Evolutionary conservation across 1,140 invertebrate species (phyloP).

Genomic region (Drosophila mayri): DNA sequence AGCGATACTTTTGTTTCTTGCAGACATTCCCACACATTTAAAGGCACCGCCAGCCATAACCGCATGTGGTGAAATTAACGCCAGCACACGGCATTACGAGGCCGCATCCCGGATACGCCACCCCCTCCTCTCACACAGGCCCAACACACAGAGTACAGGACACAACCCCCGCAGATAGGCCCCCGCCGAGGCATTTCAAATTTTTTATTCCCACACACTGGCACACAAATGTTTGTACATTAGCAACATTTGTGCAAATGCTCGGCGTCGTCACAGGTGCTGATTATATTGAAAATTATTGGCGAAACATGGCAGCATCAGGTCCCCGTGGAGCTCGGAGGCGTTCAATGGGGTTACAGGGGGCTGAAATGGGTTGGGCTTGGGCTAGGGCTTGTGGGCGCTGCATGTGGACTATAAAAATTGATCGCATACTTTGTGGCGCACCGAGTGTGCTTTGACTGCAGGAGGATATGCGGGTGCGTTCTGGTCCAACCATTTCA

Average conservation of each 20-base stretch:
- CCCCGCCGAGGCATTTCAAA: constrained; percentile 46
- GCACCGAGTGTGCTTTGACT: constrained; percentile 50
- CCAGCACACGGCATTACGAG: constrained; percentile 55
- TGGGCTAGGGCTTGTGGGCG: neutral
- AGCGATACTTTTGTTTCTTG: neutral
- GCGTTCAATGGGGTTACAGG: constrained; percentile 2
- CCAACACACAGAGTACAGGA: neutral
- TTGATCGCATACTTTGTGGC: constrained; percentile 77
- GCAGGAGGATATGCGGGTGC: constrained; percentile 5
- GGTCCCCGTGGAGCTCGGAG: constrained; percentile 20
- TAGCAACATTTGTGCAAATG: constrained; percentile 75
- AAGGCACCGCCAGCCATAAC: constrained; percentile 13
- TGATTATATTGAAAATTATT: constrained; percentile 83
- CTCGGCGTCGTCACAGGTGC: constrained; percentile 64
- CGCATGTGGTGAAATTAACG: constrained; percentile 71
- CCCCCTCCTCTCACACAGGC: neutral
- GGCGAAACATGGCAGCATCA: constrained; percentile 67
- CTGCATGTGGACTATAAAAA: constrained; percentile 75
- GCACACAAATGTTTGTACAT: constrained; percentile 77
- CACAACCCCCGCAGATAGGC: constrained; percentile 10
- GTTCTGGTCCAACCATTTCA: neutral
- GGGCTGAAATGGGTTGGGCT: neutral
- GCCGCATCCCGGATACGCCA: constrained; percentile 12
- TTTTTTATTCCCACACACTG: constrained; percentile 48
- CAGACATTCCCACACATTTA: neutral